phyloP scores from a whole-genome alignment of 2,113 vertebrate species.

The Cyprinus carpio region DNA sequence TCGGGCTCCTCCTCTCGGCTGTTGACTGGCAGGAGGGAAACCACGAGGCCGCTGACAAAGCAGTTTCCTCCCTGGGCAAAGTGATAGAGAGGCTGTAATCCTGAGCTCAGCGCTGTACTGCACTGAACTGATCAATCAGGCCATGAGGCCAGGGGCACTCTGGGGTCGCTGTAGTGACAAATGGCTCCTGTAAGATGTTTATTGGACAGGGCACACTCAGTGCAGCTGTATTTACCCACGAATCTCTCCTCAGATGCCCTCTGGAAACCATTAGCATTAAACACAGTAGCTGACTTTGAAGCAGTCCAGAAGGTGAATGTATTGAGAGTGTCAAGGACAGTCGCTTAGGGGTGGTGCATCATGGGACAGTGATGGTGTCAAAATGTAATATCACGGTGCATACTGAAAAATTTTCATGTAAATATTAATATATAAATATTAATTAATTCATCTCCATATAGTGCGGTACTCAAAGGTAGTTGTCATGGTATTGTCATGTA shows the following conservation, averaged over 20 bases:
- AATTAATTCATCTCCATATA: neutral
- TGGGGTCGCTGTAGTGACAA: neutral
- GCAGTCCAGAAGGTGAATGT: neutral
- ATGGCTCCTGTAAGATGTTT: slow-evolving; percentile 22
- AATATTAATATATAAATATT: neutral
- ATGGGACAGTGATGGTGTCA: neutral
- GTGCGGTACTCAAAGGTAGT: too few species aligned
- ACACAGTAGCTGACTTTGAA: slow-evolving; percentile 19
- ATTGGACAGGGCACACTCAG: slow-evolving; percentile 17
- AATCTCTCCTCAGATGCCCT: slow-evolving; percentile 28
- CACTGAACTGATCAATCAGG: neutral
- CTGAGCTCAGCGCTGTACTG: neutral
- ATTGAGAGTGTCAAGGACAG: neutral
- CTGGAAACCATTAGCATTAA: slow-evolving; percentile 17
- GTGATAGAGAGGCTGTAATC: slow-evolving; percentile 1
- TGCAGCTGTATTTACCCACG: neutral
- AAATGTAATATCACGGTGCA: neutral
- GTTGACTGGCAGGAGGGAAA: slow-evolving; percentile 6
- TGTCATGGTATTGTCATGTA: too few species aligned
- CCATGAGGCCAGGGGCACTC: neutral
- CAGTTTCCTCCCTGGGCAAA: neutral
- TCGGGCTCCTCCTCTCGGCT: neutral
- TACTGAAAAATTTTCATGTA: neutral
- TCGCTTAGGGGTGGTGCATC: neutral
- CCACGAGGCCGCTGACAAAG: slow-evolving; percentile 25